Evolutionary conservation across 2,888 invertebrate genomes (phyloP), one percentile per base, ranked within the genome.

Genomic region (Sesamia inferens): DNA sequence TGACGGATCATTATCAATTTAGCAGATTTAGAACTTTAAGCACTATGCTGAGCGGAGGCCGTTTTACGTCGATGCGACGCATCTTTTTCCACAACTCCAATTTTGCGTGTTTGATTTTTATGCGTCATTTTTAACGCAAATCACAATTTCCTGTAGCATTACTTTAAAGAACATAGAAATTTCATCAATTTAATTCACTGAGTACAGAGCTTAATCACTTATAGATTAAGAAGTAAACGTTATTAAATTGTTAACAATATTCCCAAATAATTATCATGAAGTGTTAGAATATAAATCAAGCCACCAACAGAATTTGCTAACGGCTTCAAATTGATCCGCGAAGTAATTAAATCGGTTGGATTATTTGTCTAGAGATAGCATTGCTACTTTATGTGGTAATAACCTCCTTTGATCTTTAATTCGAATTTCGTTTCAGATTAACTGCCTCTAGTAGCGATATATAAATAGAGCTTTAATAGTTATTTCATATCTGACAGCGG

Each of bases 311-410:
- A 78, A 80, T 80, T 79, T 67, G 62, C 47, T 55, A 69, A 82
- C 47, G 13, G 48, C 51, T 79, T 47, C 16, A 79, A 79, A 74
- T 19, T 54, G 59, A 83, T 74, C 58, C 57, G 47, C 59, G 24
- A 83, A 81, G 69, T 74, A 79, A 81, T 81, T 81, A 79, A 65
- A 80, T 61, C 10, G 63, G 48, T 63, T 51, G 39, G 69, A 61
- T 19, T 67, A 73, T 67, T 74, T 79, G 51, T 44, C 72, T 68
- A 55, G 54, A 7, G 80, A 24, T 58, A 65, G 39, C 61, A 44
- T 68, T 47, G 68, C 57, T 78, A 54, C 48, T 72, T 61, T 57
- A 19, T 57, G 51, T 54, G 31, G 7, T 39, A 51, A 2, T 24
- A n/a, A 61, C 24, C 65, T 74, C 42, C 57, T 65, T 82, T 78